Base-by-base conservation (phyloP, 2,888 invertebrate species). In the Drosophila recens region DNA sequence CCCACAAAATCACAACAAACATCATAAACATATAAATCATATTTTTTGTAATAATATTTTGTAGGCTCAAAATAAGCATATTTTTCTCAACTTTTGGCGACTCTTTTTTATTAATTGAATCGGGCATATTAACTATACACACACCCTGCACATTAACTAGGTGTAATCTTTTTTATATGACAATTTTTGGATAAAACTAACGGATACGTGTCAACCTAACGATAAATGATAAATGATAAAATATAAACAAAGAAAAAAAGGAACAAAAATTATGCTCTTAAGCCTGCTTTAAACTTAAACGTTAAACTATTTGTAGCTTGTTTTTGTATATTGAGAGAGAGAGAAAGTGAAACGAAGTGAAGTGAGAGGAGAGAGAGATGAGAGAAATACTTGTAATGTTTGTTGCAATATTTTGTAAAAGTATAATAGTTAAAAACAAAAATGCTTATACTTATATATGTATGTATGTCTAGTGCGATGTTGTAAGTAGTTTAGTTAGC, bases 301-400 rank as follows among this genome's bases (percentile, higher is more conserved):
- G 84, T 84, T 89, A 80, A 72, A 78, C 89, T 87, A 84, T 80
- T 83, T 87, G 70, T 89, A 89, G 87, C 89, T 86, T 86, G 71
- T 88, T 79, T 64, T 78, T 78, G 80, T 77, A 78, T 78, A 75
- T 80, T 72, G 63, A 80, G 53, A 51, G 33, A 48, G 13, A 49
- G 48, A 40, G 17, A 34, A 20, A 53, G 46, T 58, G 36, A 46
- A 10, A 40, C 10, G 20, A 46, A 20, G 51, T 1, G 45, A 67
- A 34, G 33, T 20, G 36, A 65, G 36, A 51, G 51, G 49, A 51
- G 51, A 51, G 51, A 13, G 17, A 34, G n/a, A n/a, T n/a, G n/a
- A 10, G 33, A n/a, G 33, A 43, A 34, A 34, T 56, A 46, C 36
- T 38, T 54, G 43, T 43, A 67, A 67, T 65, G 68, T 80, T 84